phyloP scores from a whole-genome alignment of 2,797 vertebrate genomes.

The Ammospiza maritima region DNA sequence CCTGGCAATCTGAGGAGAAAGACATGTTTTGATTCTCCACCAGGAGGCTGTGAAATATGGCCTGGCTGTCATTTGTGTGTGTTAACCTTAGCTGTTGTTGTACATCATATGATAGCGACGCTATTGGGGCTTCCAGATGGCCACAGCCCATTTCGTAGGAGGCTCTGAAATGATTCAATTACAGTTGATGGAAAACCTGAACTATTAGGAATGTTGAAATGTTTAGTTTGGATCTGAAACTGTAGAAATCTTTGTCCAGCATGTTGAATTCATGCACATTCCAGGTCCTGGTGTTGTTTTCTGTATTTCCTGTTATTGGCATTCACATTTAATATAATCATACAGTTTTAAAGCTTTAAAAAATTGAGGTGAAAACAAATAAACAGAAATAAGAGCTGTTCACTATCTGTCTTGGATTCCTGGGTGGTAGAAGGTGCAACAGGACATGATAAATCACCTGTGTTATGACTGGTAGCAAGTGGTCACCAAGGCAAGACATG shows the following conservation, averaged over 20 bases:
- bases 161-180: background rate
- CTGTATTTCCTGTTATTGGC: background rate
- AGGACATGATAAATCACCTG: background rate
- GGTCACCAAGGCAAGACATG: background rate
- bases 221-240: conserved; percentile 26
- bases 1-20: background rate
- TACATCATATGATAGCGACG: background rate
- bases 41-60: conserved; percentile 9
- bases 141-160: background rate
- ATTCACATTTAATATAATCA: background rate
- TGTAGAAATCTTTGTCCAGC: background rate
- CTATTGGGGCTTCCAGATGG: background rate
- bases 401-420: background rate
- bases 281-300: background rate
- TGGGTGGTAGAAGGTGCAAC: background rate
- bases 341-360: background rate
- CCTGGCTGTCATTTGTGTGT: background rate
- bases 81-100: background rate
- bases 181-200: background rate
- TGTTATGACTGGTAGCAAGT: background rate
- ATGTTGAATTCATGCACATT: background rate
- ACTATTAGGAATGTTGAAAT: background rate
- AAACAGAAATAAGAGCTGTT: background rate
- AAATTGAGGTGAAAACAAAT: background rate
- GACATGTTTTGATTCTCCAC: conserved; percentile 23